Evolutionary conservation across 2,113 vertebrate genomes (phyloP).

Genomic region (Halcyon malimbica): DNA sequence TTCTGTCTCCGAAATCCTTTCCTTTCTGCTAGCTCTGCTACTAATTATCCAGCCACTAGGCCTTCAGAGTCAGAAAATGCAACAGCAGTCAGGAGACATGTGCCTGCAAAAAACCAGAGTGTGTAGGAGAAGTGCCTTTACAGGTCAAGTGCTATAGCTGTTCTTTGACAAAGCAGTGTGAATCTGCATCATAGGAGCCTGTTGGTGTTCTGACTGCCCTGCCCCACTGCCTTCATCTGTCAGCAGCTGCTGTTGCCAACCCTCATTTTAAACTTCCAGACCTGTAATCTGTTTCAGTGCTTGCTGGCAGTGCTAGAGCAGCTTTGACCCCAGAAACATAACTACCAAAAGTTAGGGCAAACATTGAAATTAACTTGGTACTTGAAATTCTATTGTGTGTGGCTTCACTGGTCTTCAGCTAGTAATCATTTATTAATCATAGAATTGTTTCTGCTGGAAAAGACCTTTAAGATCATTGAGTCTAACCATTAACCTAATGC

Average conservation of each 20-base stretch:
- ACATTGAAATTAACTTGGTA: accelerated
- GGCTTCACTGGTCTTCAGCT: not conserved
- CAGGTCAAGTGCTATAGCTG: conserved; percentile 12
- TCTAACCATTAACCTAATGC: no score
- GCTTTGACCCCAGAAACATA: not conserved
- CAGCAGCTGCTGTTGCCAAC: not conserved
- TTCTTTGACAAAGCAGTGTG: conserved; percentile 18
- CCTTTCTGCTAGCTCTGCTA: not conserved
- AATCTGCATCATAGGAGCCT: conserved; percentile 6
- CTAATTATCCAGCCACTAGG: not conserved
- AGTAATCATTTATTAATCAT: not conserved
- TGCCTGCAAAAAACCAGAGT: not conserved
- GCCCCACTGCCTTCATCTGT: not conserved
- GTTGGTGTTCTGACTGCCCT: not conserved
- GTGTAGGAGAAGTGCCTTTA: not conserved
- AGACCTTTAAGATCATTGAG: no score
- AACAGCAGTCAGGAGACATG: not conserved
- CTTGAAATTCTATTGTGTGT: not conserved
- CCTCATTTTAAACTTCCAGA: not conserved
- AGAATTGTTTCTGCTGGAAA: no score
- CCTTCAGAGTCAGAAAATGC: not conserved
- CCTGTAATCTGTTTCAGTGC: not conserved
- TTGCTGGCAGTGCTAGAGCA: not conserved
- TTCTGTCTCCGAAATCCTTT: not conserved
- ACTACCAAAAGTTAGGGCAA: not conserved